These are phyloP conservation scores for Nipponacmea schrenckii DNA, from an alignment of 2,888 invertebrate species.

Conservation along the genomic window DNA sequence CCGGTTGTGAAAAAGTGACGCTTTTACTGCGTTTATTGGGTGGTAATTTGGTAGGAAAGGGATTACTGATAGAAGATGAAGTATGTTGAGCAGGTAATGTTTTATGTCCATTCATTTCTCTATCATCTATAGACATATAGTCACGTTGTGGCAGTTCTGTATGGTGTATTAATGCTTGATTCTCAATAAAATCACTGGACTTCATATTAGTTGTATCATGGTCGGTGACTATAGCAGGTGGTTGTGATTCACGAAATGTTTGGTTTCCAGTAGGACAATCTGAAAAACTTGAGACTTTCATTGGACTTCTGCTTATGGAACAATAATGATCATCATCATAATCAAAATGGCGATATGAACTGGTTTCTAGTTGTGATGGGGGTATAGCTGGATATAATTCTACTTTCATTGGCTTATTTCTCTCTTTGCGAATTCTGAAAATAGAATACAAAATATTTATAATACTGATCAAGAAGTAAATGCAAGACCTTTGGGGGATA, in stretches of 20 bases:
- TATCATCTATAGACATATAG: background rate
- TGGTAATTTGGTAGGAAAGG: constrained; percentile 28
- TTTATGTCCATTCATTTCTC: constrained; percentile 27
- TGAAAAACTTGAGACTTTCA: constrained; percentile 48
- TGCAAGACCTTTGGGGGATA: too few relatives aligned
- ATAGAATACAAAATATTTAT: background rate
- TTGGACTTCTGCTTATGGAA: constrained; percentile 54
- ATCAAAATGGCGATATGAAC: constrained; percentile 51
- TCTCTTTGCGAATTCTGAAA: constrained; percentile 23
- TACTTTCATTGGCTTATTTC: constrained; percentile 22
- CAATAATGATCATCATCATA: constrained; percentile 57
- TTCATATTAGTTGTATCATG: constrained; percentile 10
- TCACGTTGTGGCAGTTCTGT: constrained; percentile 5
- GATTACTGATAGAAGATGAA: constrained; percentile 25
- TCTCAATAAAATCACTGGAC: constrained; percentile 3
- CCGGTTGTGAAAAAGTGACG: constrained; percentile 56
- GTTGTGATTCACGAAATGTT: constrained; percentile 1
- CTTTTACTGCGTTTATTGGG: constrained; percentile 43
- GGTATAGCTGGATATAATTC: constrained; percentile 38
- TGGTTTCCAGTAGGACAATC: constrained; percentile 28
- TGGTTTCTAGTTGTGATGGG: constrained; percentile 42
- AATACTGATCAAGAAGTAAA: background rate
- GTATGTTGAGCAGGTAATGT: constrained; percentile 28
- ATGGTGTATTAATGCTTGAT: constrained; percentile 5
- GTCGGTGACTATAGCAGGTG: background rate